Base-by-base conservation (phyloP, 1,140 invertebrate genomes). In the Macrobrachium nipponense region DNA sequence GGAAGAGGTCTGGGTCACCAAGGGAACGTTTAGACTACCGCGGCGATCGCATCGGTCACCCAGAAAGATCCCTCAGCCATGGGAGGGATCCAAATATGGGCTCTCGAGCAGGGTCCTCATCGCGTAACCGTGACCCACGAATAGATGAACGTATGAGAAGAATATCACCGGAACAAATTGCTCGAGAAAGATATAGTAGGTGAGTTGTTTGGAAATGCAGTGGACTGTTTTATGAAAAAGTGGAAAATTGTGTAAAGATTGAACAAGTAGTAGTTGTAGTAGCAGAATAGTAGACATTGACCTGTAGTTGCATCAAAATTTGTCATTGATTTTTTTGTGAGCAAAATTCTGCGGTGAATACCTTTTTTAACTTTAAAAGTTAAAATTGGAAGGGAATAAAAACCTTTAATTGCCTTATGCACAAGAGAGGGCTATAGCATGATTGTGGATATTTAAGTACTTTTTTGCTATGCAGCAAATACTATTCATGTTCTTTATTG, bases 121-220 rank as follows among this genome's bases (percentile, higher is more conserved):
- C 82, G 4, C 76, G 76, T 4, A 43, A 18, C 64, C 59, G 84
- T 51, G 84, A 86, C 51, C 84, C 84, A 44, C 20, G 84, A 8
- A 60, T 86, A 15, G 84, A 86, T 27, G 84, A 86, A 6, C 60
- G 84, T 15, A 66, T 62, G n/a, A 77, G 77, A 5, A 62, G 84
- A 20, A 51, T 80, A 27, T 73, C 84, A 10, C 84, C 84, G 11
- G 84, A 86, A 51, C 84, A 86, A 27, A 23, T 86, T 6, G 70
- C 44, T 59, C 51, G 84, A 23, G 84, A 86, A 12, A 44, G 84
- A 3, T 86, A 80, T 76, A 86, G 84, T 76, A 86, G 84, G 84
- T 86, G 11, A 11, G 82, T 59, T 43, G 44, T 15, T 15, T 43
- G 14, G 18, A 62, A 23, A 17, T 7, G 17, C 0, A 36, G 14